Evolutionary conservation across 2,888 invertebrate genomes (phyloP), one percentile per base, ranked within the genome.

Genomic region (Hypomecis punctinalis): DNA sequence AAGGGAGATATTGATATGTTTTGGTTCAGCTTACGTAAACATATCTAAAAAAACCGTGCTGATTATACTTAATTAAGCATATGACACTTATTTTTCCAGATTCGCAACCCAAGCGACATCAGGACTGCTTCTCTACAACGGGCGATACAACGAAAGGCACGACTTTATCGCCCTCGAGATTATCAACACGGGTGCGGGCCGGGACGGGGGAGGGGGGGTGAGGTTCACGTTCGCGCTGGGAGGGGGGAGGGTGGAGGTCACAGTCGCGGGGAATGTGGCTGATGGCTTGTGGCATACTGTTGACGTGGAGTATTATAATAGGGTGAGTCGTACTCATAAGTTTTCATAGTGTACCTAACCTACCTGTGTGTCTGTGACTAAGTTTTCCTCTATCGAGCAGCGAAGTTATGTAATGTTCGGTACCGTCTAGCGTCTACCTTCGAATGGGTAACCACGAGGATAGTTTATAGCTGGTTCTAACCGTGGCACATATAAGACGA

Each of bases 201-300:
- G 64, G 0, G 69, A 52, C 8, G 84, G 82, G 0, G 85, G 88
- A 0, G 91, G 94, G 43, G 94, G 95, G 10, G 91, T 98, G 0
- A 95, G 96, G 74, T 98, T 99, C 89, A 97, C 97, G 0, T 99
- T 97, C 83, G 97, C 97, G 0, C 91, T 99, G 33, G 99, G 99
- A 0, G 96, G 96, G 52, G 95, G 95, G 61, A 94, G 95, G 7
- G 96, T 96, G 0, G 94, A 94, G 0, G 95, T 97, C 0, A 93
- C 94, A 0, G 94, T 97, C 10, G 94, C 95, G 0, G 94, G 94
- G 0, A 95, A 96, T 0, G 95, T 99, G 0, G 96, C 97, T 0
- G 97, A 99, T 81, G 99, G 99, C 0, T 89, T 94, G 48, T 99
- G 99, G 99, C 98, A 99, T 84, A 94, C 95, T 6, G 97, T 98